These are phyloP conservation scores for Fragum whitleyi DNA, from an alignment of 2,888 invertebrate species.

Conservation along the genomic window DNA sequence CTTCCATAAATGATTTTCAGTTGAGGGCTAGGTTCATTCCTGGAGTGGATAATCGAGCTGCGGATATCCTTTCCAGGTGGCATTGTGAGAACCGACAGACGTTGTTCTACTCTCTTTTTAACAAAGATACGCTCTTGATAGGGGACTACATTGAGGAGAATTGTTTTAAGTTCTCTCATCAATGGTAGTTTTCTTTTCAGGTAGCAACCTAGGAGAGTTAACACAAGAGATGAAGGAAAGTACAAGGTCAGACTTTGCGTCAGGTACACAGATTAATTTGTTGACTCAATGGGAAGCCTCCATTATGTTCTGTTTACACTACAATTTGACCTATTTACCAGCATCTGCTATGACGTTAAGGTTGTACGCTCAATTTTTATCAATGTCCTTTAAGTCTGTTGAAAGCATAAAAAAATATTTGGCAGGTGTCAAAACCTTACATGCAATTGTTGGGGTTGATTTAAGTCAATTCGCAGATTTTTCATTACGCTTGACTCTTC, in stretches of 20 bases:
- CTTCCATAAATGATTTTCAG: not conserved
- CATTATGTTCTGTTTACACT: not conserved
- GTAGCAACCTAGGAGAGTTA: too few species aligned
- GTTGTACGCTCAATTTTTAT: not conserved
- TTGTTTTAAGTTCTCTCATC: too few species aligned
- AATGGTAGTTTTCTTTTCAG: too few species aligned
- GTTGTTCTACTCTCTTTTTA: too few species aligned
- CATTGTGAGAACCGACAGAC: not conserved
- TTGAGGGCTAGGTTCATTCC: not conserved
- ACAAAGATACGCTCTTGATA: too few species aligned
- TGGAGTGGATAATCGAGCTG: not conserved
- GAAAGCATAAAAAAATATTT: not conserved
- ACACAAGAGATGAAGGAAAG: too few species aligned
- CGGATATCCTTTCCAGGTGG: not conserved
- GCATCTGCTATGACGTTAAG: not conserved
- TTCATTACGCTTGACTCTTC: too few species aligned
- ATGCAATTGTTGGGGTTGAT: too few species aligned
- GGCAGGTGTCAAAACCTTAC: not conserved
- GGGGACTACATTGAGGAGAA: not conserved
- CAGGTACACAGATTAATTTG: not conserved
- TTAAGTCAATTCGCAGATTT: too few species aligned
- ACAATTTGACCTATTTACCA: not conserved
- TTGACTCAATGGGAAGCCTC: not conserved
- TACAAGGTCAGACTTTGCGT: not conserved
- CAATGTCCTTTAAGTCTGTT: not conserved